These are phyloP conservation scores for Microtus pennsylvanicus DNA, from an alignment of 2,113 vertebrate genomes.

Conservation along the genomic window DNA sequence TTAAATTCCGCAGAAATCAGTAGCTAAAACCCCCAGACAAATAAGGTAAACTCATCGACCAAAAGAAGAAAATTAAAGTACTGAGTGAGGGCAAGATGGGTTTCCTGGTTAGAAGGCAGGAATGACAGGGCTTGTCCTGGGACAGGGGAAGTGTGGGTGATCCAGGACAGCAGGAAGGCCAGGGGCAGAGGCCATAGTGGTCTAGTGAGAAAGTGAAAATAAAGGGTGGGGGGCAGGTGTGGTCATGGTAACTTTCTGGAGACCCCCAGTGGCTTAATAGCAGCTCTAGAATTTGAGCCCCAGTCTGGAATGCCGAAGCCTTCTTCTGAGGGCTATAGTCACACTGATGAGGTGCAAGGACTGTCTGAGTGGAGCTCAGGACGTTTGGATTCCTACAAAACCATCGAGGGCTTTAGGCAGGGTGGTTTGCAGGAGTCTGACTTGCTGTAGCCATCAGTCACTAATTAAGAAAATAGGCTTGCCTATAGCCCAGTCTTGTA, in stretches of 20 bases:
- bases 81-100: too few relatives aligned
- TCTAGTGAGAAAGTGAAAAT: not conserved
- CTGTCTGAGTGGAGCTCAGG: too few relatives aligned
- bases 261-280: not conserved
- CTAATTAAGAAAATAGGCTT: not conserved
- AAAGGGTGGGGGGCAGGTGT: not conserved
- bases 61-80: not conserved
- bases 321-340: not conserved
- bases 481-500: not conserved
- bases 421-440: not conserved
- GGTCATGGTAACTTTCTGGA: not conserved
- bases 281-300: too few relatives aligned
- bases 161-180: not conserved
- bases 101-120: not conserved
- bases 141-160: not conserved
- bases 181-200: not conserved
- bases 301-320: too few relatives aligned
- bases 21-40: not conserved
- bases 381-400: not conserved
- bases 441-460: too few relatives aligned
- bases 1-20: not conserved
- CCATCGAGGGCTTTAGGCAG: not conserved
- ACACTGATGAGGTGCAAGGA: rapidly evolving
- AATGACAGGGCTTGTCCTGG: not conserved
- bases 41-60: not conserved